Percentiles rank a stretch among this genome's conserved stretches.
These are phyloP conservation scores for Acarapis woodi DNA, from an alignment of 1,140 invertebrate species.

Conservation along the genomic window DNA sequence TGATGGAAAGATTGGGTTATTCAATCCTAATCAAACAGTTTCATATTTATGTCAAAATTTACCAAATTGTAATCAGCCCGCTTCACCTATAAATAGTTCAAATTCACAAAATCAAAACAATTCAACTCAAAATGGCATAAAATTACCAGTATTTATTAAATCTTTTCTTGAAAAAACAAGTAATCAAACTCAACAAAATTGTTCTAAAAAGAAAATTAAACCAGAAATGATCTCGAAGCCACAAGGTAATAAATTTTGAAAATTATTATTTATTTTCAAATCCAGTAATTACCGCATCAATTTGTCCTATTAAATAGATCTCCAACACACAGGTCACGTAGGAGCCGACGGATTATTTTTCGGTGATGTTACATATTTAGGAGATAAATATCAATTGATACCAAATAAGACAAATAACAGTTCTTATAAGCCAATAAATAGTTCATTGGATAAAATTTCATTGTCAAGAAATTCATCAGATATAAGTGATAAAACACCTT, in stretches of 20 bases:
- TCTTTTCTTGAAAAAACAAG: too few relatives aligned
- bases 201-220: constrained; percentile 31
- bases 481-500: constrained; percentile 18
- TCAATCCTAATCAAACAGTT: constrained; percentile 63
- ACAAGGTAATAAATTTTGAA: too few relatives aligned
- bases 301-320: too few relatives aligned
- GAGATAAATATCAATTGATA: constrained; percentile 37
- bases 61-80: constrained; percentile 24
- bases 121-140: too few relatives aligned
- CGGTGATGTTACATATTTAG: constrained; percentile 65
- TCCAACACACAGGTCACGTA: constrained; percentile 87
- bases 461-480: constrained; percentile 15
- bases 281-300: too few relatives aligned
- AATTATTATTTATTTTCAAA: too few relatives aligned
- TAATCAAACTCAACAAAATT: too few relatives aligned
- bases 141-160: too few relatives aligned
- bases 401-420: constrained; percentile 58
- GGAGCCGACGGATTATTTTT: constrained; percentile 87
- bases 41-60: constrained; percentile 52
- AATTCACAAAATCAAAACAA: too few relatives aligned
- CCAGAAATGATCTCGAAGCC: constrained; percentile 87
- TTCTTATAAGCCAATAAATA: constrained; percentile 29
- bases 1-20: constrained; percentile 55
- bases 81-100: too few relatives aligned
- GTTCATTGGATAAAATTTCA: constrained; percentile 22